Base-by-base conservation (phyloP, 2,113 vertebrate species). In the Gorsachius goisagi region DNA sequence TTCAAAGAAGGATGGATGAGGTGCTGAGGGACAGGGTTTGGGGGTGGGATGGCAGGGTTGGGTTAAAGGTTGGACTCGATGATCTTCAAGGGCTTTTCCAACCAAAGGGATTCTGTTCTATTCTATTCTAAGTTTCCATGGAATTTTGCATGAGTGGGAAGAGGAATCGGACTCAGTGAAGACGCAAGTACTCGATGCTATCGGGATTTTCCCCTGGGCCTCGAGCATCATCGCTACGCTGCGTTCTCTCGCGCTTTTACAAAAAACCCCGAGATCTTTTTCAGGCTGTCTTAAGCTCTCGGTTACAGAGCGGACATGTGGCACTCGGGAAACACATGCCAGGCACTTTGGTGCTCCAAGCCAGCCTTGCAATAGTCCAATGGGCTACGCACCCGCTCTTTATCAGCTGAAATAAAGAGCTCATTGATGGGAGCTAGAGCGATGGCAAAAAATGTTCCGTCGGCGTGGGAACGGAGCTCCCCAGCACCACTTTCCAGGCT, bases 171-270 rank as follows among this genome's bases (percentile, higher is more conserved):
- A 5, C n/a, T 11, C 4, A 11, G 2, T 12, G 27, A 18, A 15
- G 45, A 66, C 1, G 1, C 5, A 2, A 2, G 0, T 6, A 9
- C 30, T 8, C 5, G 18, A 15, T 24, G 15, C 56, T 41, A 2
- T 12, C 4, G 0, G 20, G 19, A 11, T 11, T 39, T 45, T 6
- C 41, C 49, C 63, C 50, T 5, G 13, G 24, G 30, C 56, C 60
- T 44, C 24, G 4, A 12, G 27, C 58, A 22, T 9, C 5, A 2
- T 8, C 2, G 10, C 64, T 32, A 2, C 3, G 28, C 39, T 58
- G 60, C 2, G 8, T 19, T 26, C 6, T 44, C 55, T 44, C 11
- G 6, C 4, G 2, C 13, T 32, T 50, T 27, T 5, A 44, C 10
- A 8, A 21, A 24, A 55, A 47, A n/a, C n/a, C 2, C 10, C 35